Conservation (phyloP, 2,888 invertebrate genomes). For the Drosophila stalkeri region DNA sequence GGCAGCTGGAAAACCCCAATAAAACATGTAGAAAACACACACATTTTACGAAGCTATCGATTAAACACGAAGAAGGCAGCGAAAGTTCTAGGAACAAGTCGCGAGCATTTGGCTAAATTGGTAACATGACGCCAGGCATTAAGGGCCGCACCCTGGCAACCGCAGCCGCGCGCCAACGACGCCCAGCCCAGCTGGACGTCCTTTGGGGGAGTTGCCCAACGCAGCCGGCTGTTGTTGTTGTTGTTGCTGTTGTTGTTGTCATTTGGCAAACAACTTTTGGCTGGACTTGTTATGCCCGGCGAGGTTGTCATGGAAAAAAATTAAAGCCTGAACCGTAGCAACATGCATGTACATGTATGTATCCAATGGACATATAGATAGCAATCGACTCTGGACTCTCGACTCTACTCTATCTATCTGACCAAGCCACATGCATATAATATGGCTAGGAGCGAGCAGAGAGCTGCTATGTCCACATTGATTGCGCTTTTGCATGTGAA, state of each 20-base stretch:
- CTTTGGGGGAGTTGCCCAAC: constrained; percentile 49
- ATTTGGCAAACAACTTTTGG: constrained; percentile 58
- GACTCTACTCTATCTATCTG: constrained; percentile 25
- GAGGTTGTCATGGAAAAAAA: constrained; percentile 50
- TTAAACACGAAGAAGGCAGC: constrained; percentile 64
- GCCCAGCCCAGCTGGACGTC: constrained; percentile 47
- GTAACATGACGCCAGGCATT: constrained; percentile 74
- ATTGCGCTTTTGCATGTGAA: constrained; percentile 47
- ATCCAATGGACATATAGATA: constrained; percentile 29
- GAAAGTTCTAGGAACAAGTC: constrained; percentile 46
- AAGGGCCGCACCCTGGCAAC: constrained; percentile 67
- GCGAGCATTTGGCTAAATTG: constrained; percentile 57
- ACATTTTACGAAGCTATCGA: constrained; percentile 54
- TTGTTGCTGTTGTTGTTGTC: constrained; percentile 45
- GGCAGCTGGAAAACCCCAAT: constrained; percentile 15
- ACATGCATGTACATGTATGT: constrained; percentile 19
- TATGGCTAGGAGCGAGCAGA: constrained; percentile 2
- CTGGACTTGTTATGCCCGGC: constrained; percentile 51
- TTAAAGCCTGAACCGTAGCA: constrained; percentile 12
- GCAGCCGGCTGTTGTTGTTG: constrained; percentile 5
- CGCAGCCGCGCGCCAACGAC: background rate
- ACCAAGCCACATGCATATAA: constrained; percentile 24
- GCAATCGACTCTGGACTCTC: background rate
- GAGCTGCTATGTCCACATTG: constrained; percentile 11
- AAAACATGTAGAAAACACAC: constrained; percentile 13